Conservation (phyloP, 2,113 vertebrate species). For the Aphelocoma coerulescens region DNA sequence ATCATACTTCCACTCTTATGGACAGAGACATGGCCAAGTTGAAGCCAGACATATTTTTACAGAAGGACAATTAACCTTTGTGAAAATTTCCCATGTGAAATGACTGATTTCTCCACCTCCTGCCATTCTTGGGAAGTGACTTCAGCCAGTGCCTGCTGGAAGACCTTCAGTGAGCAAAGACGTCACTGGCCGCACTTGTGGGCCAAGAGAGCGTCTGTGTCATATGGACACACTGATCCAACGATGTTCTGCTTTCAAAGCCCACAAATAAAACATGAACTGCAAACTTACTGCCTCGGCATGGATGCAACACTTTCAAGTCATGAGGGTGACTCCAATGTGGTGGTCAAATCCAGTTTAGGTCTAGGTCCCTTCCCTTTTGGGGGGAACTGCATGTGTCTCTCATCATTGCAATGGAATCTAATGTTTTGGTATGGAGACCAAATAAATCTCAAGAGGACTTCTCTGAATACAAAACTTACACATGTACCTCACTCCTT, state of each 20-base stretch:
- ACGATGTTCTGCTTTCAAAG: neutral
- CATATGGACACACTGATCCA: neutral
- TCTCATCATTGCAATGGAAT: neutral
- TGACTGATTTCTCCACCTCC: neutral
- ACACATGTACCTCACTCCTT: neutral
- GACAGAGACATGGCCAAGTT: neutral
- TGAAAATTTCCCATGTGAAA: conserved; percentile 8
- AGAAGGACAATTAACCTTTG: neutral
- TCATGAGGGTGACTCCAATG: neutral
- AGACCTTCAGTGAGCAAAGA: neutral
- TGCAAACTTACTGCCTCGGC: neutral
- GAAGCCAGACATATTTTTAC: neutral
- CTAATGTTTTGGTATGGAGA: neutral
- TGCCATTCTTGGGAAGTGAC: neutral
- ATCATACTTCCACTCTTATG: neutral
- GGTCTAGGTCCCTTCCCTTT: neutral
- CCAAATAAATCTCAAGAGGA: neutral
- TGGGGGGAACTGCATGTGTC: neutral
- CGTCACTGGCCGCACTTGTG: neutral
- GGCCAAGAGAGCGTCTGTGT: too few species aligned
- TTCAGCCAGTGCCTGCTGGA: neutral
- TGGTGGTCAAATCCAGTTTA: neutral
- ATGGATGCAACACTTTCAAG: neutral
- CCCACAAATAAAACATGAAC: neutral
- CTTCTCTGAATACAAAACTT: neutral